Conservation (phyloP, 2,888 invertebrate genomes). For the Hylaea fasciaria region DNA sequence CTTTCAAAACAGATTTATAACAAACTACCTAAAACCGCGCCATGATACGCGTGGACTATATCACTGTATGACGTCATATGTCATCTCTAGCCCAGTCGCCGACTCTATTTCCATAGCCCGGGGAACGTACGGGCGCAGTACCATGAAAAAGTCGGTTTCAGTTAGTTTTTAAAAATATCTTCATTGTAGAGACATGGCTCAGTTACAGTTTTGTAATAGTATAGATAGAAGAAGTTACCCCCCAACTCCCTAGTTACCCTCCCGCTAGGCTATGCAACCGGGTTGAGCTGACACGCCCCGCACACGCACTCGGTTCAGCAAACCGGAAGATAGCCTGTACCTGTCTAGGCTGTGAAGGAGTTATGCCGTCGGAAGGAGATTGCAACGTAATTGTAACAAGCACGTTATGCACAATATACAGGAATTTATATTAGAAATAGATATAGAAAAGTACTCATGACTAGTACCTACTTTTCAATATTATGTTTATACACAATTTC, state of each 20-base stretch:
- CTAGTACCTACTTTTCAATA: too few species aligned
- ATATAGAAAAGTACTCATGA: too few species aligned
- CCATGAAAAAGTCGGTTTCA: too few species aligned
- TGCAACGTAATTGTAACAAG: constrained; percentile 37
- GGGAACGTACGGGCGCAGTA: too few species aligned
- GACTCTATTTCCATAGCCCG: too few species aligned
- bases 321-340: constrained; percentile 46
- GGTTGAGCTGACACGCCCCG: constrained; percentile 53
- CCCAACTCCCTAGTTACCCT: constrained; percentile 16
- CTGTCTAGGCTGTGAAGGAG: constrained; percentile 36
- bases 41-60: too few species aligned
- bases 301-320: constrained; percentile 52
- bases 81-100: too few species aligned
- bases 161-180: too few species aligned
- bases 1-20: background rate
- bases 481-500: too few species aligned
- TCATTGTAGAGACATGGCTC: too few species aligned
- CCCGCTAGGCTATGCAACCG: constrained; percentile 28
- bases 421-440: background rate
- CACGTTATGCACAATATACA: constrained; percentile 35
- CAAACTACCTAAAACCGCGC: too few species aligned
- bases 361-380: constrained; percentile 38
- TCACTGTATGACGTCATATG: too few species aligned
- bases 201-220: constrained; percentile 5
- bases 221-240: constrained; percentile 19